Conservation (phyloP, 1,140 invertebrate species). For the Bombus haemorrhoidalis region DNA sequence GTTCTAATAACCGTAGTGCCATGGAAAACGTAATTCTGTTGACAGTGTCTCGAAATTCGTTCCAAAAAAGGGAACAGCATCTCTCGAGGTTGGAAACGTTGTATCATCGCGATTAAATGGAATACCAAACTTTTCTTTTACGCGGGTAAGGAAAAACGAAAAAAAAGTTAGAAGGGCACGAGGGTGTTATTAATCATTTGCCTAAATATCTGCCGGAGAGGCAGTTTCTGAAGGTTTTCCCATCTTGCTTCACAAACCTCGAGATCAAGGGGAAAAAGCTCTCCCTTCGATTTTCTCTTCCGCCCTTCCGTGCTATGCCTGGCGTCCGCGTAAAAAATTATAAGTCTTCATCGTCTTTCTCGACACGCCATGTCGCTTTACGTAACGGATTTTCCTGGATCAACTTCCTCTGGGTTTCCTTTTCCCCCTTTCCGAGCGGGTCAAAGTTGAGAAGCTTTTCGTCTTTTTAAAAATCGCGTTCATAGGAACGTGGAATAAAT, state of each 20-base stretch:
- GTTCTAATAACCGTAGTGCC: too few relatives aligned
- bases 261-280: not conserved
- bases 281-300: not conserved
- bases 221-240: not conserved
- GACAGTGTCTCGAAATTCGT: not conserved
- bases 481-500: not conserved
- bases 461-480: not conserved
- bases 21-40: not conserved
- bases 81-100: not conserved
- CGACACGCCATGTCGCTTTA: not conserved
- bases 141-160: not conserved
- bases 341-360: not conserved
- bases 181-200: conserved; percentile 22
- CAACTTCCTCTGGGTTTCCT: not conserved
- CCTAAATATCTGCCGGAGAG: not conserved
- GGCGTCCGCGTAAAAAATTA: not conserved
- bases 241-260: not conserved
- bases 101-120: not conserved
- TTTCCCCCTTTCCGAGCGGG: not conserved
- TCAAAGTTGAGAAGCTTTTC: not conserved
- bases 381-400: not conserved
- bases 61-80: not conserved
- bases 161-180: not conserved
- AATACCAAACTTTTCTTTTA: not conserved
- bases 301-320: not conserved